Base-by-base conservation (phyloP, 2,113 vertebrate genomes). In the Ptychochromis oligacanthus region DNA sequence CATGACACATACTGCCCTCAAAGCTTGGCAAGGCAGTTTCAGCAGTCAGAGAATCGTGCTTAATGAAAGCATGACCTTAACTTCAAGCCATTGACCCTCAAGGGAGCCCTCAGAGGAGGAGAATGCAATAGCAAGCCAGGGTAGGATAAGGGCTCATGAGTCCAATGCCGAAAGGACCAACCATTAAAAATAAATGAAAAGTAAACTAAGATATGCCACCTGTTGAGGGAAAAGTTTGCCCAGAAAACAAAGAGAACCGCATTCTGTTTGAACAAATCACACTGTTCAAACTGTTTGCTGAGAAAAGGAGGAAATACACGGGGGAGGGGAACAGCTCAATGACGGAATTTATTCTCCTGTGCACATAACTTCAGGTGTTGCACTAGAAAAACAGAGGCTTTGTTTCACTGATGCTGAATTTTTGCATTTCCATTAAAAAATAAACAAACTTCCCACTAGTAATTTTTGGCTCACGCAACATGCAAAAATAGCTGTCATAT, bases 121-220 rank as follows among this genome's bases (percentile, higher is more conserved):
- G 17, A 83, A 60, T 12, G 79, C 67, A 52, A 52, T 20, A 62
- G 54, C 83, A 60, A 84, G 58, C 17, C 8, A 3, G 40, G 57
- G 31, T 6, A 78, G 13, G 38, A 87, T 64, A 56, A 77, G 24
- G 70, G 59, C 81, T 70, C 70, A 60, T 17, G 59, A 80, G 83
- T 75, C 59, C 75, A 49, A 40, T 24, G 55, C 83, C 90, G 65
- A 74, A 70, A 77, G 84, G 77, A 62, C 26, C 81, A 31, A 54
- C 59, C 88, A 91, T 92, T 91, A 91, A 93, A 92, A 90, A 93
- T 90, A 91, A 91, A 95, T 94, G 91, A 91, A 93, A 93, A 83
- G 91, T 80, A 93, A 89, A 95, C 91, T 6, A 67, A 83, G 86
- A 90, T 28, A 14, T 1, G 31, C 61, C 90, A 93, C 92, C 89